Base-by-base conservation (phyloP, 2,888 invertebrate species). In the Onchidella celtica region DNA sequence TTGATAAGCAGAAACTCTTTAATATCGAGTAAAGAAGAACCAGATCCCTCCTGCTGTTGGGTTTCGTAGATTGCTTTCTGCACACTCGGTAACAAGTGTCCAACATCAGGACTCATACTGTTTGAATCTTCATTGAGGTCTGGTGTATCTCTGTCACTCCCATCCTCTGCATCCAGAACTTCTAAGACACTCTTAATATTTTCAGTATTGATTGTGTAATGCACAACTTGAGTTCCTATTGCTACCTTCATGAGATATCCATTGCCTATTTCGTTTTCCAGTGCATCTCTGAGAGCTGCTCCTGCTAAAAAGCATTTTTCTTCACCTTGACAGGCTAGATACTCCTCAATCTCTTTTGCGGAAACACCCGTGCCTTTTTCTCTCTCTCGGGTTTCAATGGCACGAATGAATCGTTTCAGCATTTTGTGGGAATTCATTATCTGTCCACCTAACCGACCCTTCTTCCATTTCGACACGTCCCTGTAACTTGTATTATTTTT, bases 401-500 rank as follows among this genome's bases (percentile, higher is more conserved):
- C 81, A 47, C 69, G 57, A n/a, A 81, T 69, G 47, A 81, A 81
- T 29, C 81, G 69, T 36, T 70, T 76, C 27, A 81, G 36, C 81
- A 81, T 81, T 61, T 65, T 76, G 66, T 76, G 84, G 27, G 87
- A 84, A 74, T 87, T 88, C 40, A 86, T 81, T n/a, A 86, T 84
- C 57, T 85, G 86, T 17, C 86, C 87, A 40, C 86, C 85, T 47
- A 87, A 95, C 95, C 82, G 83, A 24, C 95, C 95, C 95, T 96
- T 94, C 95, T 91, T 89, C 89, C 92, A 93, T 86, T 92, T 96
- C 77, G 96, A 95, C 73, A 96, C 96, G 94, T 96, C 97, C 88
- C 97, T 95, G 92, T 97, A 97, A 94, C 96, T 96, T 88, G 96
- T 96, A 94, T 95, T 96, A 90, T 97, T 97, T 94, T 97, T 97